Evolutionary conservation across 64 coral and sea anemone species (phyloP).

Genomic region (Acropora tenuis): DNA sequence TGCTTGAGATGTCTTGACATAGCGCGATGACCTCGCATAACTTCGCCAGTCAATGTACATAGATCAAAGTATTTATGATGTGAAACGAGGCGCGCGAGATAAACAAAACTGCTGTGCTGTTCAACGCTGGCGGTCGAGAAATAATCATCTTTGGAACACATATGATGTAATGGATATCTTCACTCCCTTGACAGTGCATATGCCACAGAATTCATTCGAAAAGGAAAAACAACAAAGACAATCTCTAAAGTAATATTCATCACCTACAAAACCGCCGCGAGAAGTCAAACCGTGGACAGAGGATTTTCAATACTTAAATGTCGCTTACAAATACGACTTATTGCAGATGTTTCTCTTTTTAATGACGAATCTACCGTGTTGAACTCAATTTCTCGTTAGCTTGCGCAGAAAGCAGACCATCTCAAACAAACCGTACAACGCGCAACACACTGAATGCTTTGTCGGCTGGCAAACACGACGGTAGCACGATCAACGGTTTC

Average conservation of each 20-base stretch:
- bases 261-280: constrained; percentile 13
- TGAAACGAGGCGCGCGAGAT: background rate
- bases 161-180: background rate
- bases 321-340: constrained; percentile 14
- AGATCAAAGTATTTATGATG: constrained; percentile 37
- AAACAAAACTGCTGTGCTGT: constrained; percentile 27
- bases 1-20: constrained; percentile 13
- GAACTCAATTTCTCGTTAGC: background rate
- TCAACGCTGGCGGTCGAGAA: background rate
- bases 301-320: constrained; percentile 29
- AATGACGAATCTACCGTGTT: background rate
- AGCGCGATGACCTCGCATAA: constrained; percentile 5
- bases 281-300: background rate
- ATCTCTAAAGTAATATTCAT: constrained; percentile 40
- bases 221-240: constrained; percentile 17
- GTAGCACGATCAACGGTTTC: background rate
- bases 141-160: background rate
- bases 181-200: background rate
- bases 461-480: too few species aligned
- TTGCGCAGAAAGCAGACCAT: too few species aligned
- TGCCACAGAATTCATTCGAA: background rate
- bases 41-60: constrained; percentile 7
- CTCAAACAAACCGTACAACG: background rate
- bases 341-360: background rate
- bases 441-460: too few species aligned